Percentiles rank a stretch among this genome's conserved stretches.
Conservation (phyloP, 2,888 invertebrate genomes). For the Odontocerum albicorne region DNA sequence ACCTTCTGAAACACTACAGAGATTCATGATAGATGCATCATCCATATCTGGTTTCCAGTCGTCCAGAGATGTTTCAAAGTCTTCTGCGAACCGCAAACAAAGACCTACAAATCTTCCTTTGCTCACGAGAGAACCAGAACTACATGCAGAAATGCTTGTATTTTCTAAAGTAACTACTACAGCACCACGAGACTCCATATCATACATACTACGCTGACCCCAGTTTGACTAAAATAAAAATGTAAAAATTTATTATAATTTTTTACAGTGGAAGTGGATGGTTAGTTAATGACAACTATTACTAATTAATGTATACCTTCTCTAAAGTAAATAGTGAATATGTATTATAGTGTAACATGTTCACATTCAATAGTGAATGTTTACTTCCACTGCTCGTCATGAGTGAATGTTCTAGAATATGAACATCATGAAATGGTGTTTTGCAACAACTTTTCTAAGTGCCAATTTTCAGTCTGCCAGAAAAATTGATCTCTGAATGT, state of each 20-base stretch:
- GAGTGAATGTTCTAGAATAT: too few relatives aligned
- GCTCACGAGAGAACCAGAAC: slow-evolving; percentile 93
- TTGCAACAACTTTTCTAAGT: too few relatives aligned
- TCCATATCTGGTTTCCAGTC: slow-evolving; percentile 94
- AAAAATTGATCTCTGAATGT: too few relatives aligned
- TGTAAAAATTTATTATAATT: background rate
- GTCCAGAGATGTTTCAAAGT: slow-evolving; percentile 94
- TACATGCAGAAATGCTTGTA: slow-evolving; percentile 93
- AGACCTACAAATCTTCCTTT: slow-evolving; percentile 89
- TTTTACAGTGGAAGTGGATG: too few relatives aligned
- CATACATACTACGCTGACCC: slow-evolving; percentile 67
- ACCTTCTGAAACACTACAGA: slow-evolving; percentile 98
- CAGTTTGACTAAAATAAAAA: slow-evolving; percentile 56
- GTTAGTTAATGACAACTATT: too few relatives aligned
- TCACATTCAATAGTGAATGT: too few relatives aligned
- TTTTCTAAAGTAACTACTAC: slow-evolving; percentile 95
- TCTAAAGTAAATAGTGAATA: too few relatives aligned
- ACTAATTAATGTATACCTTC: too few relatives aligned
- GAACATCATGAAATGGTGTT: too few relatives aligned
- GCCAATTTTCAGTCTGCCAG: too few relatives aligned
- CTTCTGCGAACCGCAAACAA: slow-evolving; percentile 94
- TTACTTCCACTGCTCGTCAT: too few relatives aligned
- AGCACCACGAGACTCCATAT: slow-evolving; percentile 82
- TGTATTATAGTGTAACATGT: background rate
- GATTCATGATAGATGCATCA: slow-evolving; percentile 79